Evolutionary conservation across 2,888 invertebrate species (phyloP).

Genomic region (Rhabditoides inermis): DNA sequence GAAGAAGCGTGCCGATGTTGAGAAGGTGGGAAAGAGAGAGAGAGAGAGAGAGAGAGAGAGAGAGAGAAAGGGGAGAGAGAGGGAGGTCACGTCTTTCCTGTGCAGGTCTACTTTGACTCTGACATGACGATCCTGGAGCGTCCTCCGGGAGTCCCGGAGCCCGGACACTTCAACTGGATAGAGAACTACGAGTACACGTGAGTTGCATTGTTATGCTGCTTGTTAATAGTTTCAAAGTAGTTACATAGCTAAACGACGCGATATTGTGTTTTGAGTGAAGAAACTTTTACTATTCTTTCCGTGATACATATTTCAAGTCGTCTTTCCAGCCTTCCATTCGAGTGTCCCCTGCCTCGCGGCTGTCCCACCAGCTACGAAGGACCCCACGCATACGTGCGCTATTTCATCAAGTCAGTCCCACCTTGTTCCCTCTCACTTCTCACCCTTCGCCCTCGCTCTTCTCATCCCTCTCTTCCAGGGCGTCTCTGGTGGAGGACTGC

Average conservation of each 20-base stretch:
- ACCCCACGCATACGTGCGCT: conserved; percentile 46
- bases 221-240: too few species aligned
- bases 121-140: conserved; percentile 48
- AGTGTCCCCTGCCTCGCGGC: conserved; percentile 45
- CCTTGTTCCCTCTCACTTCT: background rate
- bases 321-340: conserved; percentile 48
- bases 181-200: conserved; percentile 42
- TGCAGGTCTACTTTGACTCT: conserved; percentile 45
- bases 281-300: too few species aligned
- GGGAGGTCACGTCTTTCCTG: background rate
- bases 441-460: background rate
- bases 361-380: conserved; percentile 48
- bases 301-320: too few species aligned
- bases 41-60: background rate
- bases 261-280: too few species aligned
- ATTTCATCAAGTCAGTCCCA: conserved; percentile 39
- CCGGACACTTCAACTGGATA: conserved; percentile 48
- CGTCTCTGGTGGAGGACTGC: background rate
- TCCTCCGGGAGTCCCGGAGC: conserved; percentile 47
- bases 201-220: too few species aligned
- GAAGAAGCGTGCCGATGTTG: conserved; percentile 29
- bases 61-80: background rate
- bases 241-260: too few species aligned
- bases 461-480: background rate
- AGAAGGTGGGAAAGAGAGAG: conserved; percentile 17